phyloP scores from a whole-genome alignment of 2,888 invertebrate species.

The Xestobium rufovillosum region DNA sequence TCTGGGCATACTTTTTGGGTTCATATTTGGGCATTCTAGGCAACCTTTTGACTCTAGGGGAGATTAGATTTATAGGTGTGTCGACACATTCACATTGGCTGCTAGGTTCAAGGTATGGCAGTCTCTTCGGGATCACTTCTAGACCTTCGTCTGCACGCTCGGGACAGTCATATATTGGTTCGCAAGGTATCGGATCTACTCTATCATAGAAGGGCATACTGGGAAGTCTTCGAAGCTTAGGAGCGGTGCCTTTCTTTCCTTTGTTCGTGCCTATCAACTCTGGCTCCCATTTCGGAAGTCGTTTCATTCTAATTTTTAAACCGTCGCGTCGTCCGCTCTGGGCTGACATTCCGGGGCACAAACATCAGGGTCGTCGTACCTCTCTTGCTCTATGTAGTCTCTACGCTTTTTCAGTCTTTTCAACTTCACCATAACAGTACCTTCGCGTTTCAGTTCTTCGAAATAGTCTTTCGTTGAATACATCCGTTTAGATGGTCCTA shows the following conservation, averaged over 20 bases:
- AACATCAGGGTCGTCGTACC: not conserved
- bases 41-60: too few species aligned
- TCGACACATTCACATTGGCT: too few species aligned
- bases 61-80: too few species aligned
- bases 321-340: slow-evolving; percentile 21
- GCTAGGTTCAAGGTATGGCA: too few species aligned
- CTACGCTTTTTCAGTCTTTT: not conserved
- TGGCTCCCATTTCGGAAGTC: not conserved
- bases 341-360: slow-evolving; percentile 6
- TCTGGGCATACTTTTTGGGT: too few species aligned
- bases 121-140: not conserved
- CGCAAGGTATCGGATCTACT: not conserved
- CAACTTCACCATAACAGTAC: not conserved
- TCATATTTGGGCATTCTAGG: too few species aligned
- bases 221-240: not conserved
- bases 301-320: slow-evolving; percentile 15
- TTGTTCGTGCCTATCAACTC: not conserved
- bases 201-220: too few species aligned
- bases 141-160: not conserved
- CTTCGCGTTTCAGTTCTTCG: too few species aligned
- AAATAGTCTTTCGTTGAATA: too few species aligned
- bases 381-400: not conserved
- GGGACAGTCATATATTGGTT: not conserved
- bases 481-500: too few species aligned
- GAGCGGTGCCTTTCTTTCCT: not conserved